A percentile compares a stretch with the other conserved stretches of the same genome.
Conservation (phyloP, 2,888 invertebrate species). For the Allygus modestus region DNA sequence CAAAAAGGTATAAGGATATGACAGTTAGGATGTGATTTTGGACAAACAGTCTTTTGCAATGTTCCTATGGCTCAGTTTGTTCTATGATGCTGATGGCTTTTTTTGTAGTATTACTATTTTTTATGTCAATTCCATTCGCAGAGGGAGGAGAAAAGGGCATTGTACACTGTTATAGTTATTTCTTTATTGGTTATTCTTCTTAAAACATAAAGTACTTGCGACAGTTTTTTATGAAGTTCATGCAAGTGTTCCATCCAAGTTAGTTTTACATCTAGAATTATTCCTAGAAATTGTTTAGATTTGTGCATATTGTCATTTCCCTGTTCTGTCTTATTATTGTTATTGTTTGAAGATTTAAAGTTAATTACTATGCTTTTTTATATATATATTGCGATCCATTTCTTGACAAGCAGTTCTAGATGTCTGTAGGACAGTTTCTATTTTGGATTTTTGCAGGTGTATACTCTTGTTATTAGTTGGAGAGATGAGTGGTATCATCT, state of each 20-base stretch:
- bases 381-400: neutral
- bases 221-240: neutral
- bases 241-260: neutral
- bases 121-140: too few species aligned
- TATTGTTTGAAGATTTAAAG: neutral
- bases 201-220: neutral
- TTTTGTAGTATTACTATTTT: too few species aligned
- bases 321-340: neutral
- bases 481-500: neutral
- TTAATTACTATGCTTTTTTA: neutral
- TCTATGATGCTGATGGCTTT: too few species aligned
- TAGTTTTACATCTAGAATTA: neutral
- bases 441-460: neutral
- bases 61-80: too few species aligned
- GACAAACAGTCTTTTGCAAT: too few species aligned
- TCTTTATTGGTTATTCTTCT: neutral
- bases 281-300: neutral
- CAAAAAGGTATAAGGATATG: too few species aligned
- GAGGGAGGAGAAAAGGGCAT: slow-evolving; percentile 1
- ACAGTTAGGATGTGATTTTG: too few species aligned
- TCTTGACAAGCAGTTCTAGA: neutral
- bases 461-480: neutral
- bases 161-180: neutral
- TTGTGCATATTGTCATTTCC: neutral
- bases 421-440: neutral